Evolutionary conservation across 1,140 invertebrate species (phyloP).

Genomic region (Sycobia sp.): DNA sequence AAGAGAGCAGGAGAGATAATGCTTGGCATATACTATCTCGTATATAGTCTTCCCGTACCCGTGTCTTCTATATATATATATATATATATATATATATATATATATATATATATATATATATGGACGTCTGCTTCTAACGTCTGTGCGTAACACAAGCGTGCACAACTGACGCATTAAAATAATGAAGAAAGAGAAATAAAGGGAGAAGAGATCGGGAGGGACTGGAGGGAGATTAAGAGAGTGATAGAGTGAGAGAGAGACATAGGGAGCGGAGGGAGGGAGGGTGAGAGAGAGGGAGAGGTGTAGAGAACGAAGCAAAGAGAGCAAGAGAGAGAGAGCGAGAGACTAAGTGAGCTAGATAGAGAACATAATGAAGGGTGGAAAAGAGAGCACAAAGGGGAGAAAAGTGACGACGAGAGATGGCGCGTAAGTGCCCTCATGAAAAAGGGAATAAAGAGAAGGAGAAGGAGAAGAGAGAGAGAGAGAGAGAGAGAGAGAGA

Average conservation of each 20-base stretch:
- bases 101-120: too few species aligned
- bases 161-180: conserved; percentile 9
- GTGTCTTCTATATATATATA: too few species aligned
- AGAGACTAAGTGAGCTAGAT: too few species aligned
- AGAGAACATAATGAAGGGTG: too few species aligned
- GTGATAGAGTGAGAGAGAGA: too few species aligned
- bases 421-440: conserved; percentile 11
- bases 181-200: conserved; percentile 2
- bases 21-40: neutral
- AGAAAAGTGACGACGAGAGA: neutral
- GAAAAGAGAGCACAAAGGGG: neutral
- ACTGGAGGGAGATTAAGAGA: neutral
- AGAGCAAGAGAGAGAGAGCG: too few species aligned
- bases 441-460: conserved; percentile 5
- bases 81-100: too few species aligned
- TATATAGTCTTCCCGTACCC: too few species aligned
- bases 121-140: neutral
- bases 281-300: neutral
- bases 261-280: too few species aligned
- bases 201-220: neutral
- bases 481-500: neutral
- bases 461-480: neutral
- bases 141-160: neutral
- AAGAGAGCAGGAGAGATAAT: neutral
- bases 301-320: too few species aligned